These are phyloP conservation scores for Nomada flava DNA, from an alignment of 2,888 invertebrate genomes.

Conservation along the genomic window DNA sequence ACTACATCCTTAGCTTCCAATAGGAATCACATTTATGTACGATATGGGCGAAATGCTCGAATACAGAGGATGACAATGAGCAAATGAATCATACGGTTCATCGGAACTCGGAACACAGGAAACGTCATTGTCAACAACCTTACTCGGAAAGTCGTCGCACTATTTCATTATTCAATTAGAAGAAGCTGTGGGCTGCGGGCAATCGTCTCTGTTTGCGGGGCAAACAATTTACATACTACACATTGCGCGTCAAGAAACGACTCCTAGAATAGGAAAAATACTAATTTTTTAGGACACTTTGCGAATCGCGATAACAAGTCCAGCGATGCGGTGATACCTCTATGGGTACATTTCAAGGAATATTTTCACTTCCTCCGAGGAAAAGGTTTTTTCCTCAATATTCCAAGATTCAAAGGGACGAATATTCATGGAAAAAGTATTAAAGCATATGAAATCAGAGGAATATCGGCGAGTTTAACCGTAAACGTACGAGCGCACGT, in stretches of 20 bases:
- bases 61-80: no score
- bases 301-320: no score
- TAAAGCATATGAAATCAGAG: not conserved
- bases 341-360: not conserved
- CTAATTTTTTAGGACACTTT: no score
- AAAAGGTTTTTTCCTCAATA: not conserved
- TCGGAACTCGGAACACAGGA: constrained; percentile 23
- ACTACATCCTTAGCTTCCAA: no score
- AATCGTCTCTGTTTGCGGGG: not conserved
- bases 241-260: no score
- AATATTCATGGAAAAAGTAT: constrained; percentile 4
- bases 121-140: constrained; percentile 48
- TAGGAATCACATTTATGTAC: no score
- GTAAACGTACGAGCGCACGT: no score
- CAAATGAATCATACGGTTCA: no score
- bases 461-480: not conserved
- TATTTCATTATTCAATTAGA: constrained; percentile 15
- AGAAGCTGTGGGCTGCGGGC: not conserved
- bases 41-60: no score
- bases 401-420: not conserved
- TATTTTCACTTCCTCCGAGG: not conserved
- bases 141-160: constrained; percentile 22
- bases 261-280: no score
- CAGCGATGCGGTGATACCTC: no score
- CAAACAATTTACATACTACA: not conserved